phyloP scores from a whole-genome alignment of 2,888 invertebrate genomes.

The Scaptomyza tumidula region DNA sequence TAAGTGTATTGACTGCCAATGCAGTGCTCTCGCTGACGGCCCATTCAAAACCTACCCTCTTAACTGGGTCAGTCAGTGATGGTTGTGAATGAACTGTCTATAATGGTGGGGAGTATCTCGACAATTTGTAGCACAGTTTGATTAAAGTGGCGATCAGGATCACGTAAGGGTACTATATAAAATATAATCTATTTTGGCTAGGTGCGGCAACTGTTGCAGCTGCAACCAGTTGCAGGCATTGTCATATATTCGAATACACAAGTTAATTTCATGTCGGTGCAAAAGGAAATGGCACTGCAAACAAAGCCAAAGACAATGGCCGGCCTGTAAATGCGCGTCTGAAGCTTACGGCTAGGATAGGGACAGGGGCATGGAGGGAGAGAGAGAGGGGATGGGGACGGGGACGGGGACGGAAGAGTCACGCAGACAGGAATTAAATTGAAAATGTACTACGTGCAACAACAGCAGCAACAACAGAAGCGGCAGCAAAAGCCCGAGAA shows the following conservation, averaged over 20 bases:
- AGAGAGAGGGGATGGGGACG: conserved; percentile 14
- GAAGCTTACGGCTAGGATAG: conserved; percentile 25
- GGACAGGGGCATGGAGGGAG: conserved; percentile 1
- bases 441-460: conserved; percentile 70
- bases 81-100: conserved; percentile 20
- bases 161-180: conserved; percentile 7
- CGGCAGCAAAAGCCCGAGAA: conserved; percentile 17
- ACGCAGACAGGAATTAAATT: conserved; percentile 76
- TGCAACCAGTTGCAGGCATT: conserved; percentile 21
- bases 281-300: conserved; percentile 73
- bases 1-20: conserved; percentile 20
- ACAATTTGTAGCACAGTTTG: conserved; percentile 60
- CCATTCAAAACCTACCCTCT: not conserved
- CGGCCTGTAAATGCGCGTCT: conserved; percentile 45
- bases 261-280: conserved; percentile 72
- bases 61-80: conserved; percentile 43
- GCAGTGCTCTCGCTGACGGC: not conserved
- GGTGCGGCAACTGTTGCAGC: conserved; percentile 16
- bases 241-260: conserved; percentile 44
- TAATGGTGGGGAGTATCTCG: conserved; percentile 41
- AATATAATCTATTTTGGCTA: conserved; percentile 60
- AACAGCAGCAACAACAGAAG: conserved; percentile 11
- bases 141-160: conserved; percentile 51
- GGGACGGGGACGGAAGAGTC: conserved; percentile 16
- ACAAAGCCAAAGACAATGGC: conserved; percentile 75